phyloP scores from a whole-genome alignment of 2,888 invertebrate species.

The Trissoscelio sp. region DNA sequence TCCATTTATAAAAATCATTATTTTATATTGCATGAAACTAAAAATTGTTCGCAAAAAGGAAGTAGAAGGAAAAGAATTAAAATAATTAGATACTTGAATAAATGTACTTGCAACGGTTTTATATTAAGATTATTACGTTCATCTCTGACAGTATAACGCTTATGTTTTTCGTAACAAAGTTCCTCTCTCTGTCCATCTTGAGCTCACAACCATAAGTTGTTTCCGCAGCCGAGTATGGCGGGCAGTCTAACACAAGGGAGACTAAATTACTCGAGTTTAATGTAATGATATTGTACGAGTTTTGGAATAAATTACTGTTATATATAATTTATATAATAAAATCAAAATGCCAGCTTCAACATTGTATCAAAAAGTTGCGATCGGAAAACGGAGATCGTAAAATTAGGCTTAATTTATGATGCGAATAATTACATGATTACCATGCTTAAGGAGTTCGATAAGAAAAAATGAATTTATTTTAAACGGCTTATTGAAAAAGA shows the following conservation, averaged over 20 bases:
- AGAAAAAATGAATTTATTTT: background rate
- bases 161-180: slow-evolving; percentile 32
- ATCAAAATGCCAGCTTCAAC: slow-evolving; percentile 29
- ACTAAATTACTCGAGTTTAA: slow-evolving; percentile 55
- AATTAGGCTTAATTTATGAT: slow-evolving; percentile 1
- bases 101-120: slow-evolving; percentile 15
- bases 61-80: background rate
- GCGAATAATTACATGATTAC: slow-evolving; percentile 41
- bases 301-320: slow-evolving; percentile 50
- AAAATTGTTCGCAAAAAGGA: background rate
- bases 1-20: too few relatives aligned
- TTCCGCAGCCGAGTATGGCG: slow-evolving; percentile 55
- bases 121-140: slow-evolving; percentile 15
- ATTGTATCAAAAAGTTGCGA: slow-evolving; percentile 20
- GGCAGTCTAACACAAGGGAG: slow-evolving; percentile 59
- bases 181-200: slow-evolving; percentile 34
- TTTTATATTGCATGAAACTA: background rate
- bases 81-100: background rate
- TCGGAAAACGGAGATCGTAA: slow-evolving; percentile 4
- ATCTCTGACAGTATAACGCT: slow-evolving; percentile 26
- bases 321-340: slow-evolving; percentile 56
- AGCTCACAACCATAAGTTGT: slow-evolving; percentile 43
- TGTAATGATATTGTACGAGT: slow-evolving; percentile 50
- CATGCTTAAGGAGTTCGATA: background rate
- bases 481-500: background rate